Evolutionary conservation across 1,140 invertebrate genomes (phyloP).

Genomic region (Nautilus pompilius): DNA sequence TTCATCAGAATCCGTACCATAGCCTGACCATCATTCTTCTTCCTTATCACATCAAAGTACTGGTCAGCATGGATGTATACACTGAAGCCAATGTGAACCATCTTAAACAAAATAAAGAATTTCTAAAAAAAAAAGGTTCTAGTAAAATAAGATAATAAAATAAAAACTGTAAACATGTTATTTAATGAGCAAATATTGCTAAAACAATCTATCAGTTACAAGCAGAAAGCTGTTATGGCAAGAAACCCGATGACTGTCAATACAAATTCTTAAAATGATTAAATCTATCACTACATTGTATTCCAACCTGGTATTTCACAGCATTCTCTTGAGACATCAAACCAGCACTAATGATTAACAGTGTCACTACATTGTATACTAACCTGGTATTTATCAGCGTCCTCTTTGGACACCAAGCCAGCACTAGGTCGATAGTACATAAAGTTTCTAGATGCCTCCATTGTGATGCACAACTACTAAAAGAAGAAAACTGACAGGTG

Average conservation of each 20-base stretch:
- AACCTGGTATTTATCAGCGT: neutral
- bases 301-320: neutral
- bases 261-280: neutral
- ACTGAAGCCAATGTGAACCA: neutral
- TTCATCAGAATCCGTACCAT: conserved; percentile 1
- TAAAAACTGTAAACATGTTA: neutral
- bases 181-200: neutral
- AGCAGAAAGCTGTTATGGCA: neutral
- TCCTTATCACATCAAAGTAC: neutral
- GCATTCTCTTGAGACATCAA: neutral
- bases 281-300: neutral
- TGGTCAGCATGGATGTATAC: conserved; percentile 1
- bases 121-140: neutral
- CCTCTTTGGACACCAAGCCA: neutral
- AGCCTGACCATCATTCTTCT: conserved; percentile 2
- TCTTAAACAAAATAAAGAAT: neutral
- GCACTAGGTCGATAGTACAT: neutral
- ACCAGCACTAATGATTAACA: neutral
- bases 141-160: neutral
- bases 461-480: no score
- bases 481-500: no score
- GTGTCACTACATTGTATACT: neutral
- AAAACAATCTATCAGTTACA: neutral
- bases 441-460: no score
- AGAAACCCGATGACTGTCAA: neutral